Evolutionary conservation across 2,797 vertebrate genomes (phyloP).

Genomic region (Myiotriccus ornatus): DNA sequence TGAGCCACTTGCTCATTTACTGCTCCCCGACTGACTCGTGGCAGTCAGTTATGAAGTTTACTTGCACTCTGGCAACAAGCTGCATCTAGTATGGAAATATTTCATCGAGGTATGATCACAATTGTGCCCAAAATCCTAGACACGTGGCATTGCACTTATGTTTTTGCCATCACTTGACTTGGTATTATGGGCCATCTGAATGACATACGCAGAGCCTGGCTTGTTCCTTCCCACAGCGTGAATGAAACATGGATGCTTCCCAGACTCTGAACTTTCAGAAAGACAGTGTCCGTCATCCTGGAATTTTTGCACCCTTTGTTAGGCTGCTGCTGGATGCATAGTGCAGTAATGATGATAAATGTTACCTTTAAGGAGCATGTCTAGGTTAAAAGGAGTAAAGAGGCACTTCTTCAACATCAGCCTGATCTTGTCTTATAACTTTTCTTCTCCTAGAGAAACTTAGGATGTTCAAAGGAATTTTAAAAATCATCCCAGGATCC

Average conservation of each 20-base stretch:
- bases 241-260: conserved; percentile 6
- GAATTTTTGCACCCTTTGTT: neutral
- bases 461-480: neutral
- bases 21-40: conserved; percentile 27
- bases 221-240: neutral
- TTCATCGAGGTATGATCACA: conserved; percentile 72
- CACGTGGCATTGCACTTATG: conserved; percentile 73
- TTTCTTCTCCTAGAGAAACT: conserved; percentile 21
- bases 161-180: conserved; percentile 60
- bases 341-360: neutral
- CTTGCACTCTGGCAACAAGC: conserved; percentile 62
- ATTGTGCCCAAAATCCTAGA: conserved; percentile 82
- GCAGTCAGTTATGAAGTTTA: conserved; percentile 46
- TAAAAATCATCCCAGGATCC: neutral
- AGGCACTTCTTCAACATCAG: conserved; percentile 11
- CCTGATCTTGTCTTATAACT: conserved; percentile 20
- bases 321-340: neutral
- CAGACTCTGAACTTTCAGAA: conserved; percentile 35
- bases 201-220: neutral
- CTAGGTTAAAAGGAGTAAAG: conserved; percentile 34
- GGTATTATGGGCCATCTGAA: neutral
- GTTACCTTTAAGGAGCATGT: neutral
- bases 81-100: conserved; percentile 71
- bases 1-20: conserved; percentile 26
- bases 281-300: neutral